A percentile compares a stretch with the other conserved stretches of the same genome.
These are phyloP conservation scores for Ormyrus labotus DNA, from an alignment of 2,888 invertebrate genomes.

Conservation along the genomic window DNA sequence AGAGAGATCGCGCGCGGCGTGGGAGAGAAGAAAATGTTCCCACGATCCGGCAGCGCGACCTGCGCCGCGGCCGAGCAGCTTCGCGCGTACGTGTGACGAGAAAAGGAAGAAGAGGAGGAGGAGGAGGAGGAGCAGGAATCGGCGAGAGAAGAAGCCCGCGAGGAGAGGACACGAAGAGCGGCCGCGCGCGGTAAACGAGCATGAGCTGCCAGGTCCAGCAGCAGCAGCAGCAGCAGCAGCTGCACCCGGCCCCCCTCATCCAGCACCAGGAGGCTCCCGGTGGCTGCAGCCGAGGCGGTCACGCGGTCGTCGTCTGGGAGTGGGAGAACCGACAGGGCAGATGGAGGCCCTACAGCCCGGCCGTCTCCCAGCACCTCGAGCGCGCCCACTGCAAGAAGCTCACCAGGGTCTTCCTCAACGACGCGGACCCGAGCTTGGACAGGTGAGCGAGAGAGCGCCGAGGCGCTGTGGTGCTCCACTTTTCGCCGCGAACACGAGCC, in stretches of 20 bases:
- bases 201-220: neutral
- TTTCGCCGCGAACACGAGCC: no score
- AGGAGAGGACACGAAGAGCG: neutral
- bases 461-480: no score
- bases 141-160: neutral
- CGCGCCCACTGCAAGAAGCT: conserved; percentile 89
- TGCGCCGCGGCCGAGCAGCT: conserved; percentile 34
- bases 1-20: conserved; percentile 56
- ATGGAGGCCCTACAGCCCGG: conserved; percentile 92
- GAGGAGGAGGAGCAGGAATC: neutral
- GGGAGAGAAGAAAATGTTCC: conserved; percentile 72
- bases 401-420: conserved; percentile 89
- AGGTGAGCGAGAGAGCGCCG: conserved; percentile 72
- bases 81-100: conserved; percentile 39
- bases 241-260: neutral
- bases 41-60: conserved; percentile 66
- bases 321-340: conserved; percentile 84
- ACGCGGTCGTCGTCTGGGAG: conserved; percentile 90
- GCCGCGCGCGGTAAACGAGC: neutral
- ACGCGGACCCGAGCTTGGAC: conserved; percentile 88
- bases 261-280: neutral
- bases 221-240: conserved; percentile 9
- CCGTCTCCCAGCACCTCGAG: conserved; percentile 90
- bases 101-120: neutral
- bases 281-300: conserved; percentile 73